Conservation (phyloP, 2,113 vertebrate species). For the Psilopsiagon aurifrons region DNA sequence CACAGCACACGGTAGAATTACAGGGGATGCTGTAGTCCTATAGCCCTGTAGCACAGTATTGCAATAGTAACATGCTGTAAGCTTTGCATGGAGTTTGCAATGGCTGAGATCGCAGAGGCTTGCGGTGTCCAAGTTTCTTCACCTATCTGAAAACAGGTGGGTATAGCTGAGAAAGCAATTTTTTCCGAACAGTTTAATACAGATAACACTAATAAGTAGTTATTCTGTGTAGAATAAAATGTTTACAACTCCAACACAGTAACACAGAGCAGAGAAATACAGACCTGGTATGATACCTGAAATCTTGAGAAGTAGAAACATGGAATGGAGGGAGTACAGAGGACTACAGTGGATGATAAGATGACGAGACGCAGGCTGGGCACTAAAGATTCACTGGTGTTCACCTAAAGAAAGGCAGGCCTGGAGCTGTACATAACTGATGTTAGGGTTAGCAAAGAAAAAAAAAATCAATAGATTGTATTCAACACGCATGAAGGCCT, state of each 20-base stretch:
- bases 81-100: neutral
- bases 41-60: neutral
- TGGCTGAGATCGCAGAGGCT: neutral
- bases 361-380: neutral
- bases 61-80: neutral
- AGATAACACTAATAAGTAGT: neutral
- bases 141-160: neutral
- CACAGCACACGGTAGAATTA: neutral
- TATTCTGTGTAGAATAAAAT: neutral
- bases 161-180: neutral
- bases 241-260: neutral
- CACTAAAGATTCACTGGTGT: neutral
- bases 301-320: neutral
- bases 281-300: neutral
- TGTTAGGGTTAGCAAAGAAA: neutral
- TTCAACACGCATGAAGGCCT: neutral
- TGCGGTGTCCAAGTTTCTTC: neutral
- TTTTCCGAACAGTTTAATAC: neutral
- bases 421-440: neutral
- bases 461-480: neutral
- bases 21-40: neutral
- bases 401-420: neutral
- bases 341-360: neutral
- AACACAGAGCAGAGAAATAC: neutral
- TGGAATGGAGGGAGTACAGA: neutral